phyloP scores from a whole-genome alignment of 2,797 vertebrate species.

The Muscicapa striata region DNA sequence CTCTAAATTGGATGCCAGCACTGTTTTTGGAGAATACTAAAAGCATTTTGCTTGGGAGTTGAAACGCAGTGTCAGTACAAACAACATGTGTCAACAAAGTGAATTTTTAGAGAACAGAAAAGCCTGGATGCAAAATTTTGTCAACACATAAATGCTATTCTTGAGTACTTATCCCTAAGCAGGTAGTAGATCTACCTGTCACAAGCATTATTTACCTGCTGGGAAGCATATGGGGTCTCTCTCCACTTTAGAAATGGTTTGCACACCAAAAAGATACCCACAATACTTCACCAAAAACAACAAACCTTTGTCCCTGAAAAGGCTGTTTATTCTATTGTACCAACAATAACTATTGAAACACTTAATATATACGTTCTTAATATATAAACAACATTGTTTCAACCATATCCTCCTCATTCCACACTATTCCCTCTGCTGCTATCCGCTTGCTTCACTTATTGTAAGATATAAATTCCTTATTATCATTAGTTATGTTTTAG shows the following conservation, averaged over 20 bases:
- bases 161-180: neutral
- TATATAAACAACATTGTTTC: neutral
- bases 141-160: neutral
- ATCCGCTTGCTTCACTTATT: neutral
- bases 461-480: neutral
- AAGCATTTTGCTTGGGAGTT: neutral
- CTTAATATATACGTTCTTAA: neutral
- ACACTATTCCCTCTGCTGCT: neutral
- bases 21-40: neutral
- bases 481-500: slow-evolving; percentile 1
- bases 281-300: neutral
- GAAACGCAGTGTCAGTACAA: neutral
- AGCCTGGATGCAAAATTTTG: neutral
- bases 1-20: neutral
- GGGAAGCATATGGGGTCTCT: neutral
- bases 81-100: neutral
- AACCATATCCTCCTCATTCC: neutral
- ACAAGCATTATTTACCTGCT: neutral
- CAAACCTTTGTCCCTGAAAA: neutral
- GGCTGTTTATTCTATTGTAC: neutral
- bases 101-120: neutral
- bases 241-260: neutral
- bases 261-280: neutral
- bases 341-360: neutral
- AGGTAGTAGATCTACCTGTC: neutral